Base-by-base conservation (phyloP, 2,113 vertebrate genomes). In the Tinamus guttatus region DNA sequence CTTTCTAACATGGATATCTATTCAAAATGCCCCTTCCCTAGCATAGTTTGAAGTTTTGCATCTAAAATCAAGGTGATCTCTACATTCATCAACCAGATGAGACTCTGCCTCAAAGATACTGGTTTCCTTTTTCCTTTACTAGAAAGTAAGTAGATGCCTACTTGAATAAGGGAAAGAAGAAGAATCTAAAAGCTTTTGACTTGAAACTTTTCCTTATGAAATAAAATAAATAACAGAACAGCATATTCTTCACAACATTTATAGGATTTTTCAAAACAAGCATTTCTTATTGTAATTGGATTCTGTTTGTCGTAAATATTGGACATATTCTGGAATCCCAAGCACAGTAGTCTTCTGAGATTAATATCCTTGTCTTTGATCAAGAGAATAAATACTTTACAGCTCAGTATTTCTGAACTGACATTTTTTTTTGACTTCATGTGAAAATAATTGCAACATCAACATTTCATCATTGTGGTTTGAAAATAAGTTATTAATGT, bases 401-500 rank as follows among this genome's bases (percentile, higher is more conserved):
- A 40, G 22, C n/a, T n/a, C 24, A 62, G 1, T 82, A 85, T 89
- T 91, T 89, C 41, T 40, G 60, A 52, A 36, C 4, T 30, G 43
- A 87, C 30, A 87, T 91, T 84, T 17, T 60, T 60, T 92, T 96
- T 56, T 43, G 24, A 25, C 30, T 79, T 58, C 73, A 58, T 38
- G 30, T 74, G 78, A 73, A 87, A 94, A 76, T 45, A 73, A 19
- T 79, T 62, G 36, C 81, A 65, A 82, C 58, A 74, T 92, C 84
- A 89, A 82, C 40, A 91, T 87, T 76, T 84, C 62, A 88, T 90
- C 70, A 69, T 11, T 36, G 43, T 73, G 70, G 18, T 51, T 22
- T 89, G 51, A 90, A 95, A 93, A 47, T 13, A 81, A 85, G 63
- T 68, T 82, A 73, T 70, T 70, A 84, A 45, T 77, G 69, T 91